A percentile compares a stretch with the other conserved stretches of the same genome.
Evolutionary conservation across 2,113 vertebrate species (phyloP).

Genomic region (Ascaphus truei): DNA sequence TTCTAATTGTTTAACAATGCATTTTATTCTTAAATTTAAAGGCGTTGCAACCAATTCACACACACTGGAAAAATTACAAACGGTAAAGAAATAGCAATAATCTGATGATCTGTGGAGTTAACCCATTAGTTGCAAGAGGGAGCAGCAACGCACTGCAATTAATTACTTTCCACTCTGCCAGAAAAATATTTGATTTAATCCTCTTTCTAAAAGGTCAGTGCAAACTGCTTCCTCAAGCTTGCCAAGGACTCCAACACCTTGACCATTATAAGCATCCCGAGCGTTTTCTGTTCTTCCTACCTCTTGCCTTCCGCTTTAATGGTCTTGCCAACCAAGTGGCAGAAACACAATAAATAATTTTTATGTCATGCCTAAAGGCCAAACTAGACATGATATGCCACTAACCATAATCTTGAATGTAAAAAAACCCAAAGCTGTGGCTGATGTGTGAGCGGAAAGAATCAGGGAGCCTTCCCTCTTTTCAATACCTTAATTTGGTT

Average conservation of each 20-base stretch:
- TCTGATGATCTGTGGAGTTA: too few species aligned
- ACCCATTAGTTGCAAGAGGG: too few species aligned
- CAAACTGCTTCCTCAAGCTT: not conserved
- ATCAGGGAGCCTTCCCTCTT: too few species aligned
- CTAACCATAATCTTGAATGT: not conserved
- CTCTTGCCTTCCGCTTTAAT: not conserved
- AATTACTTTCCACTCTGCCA: too few species aligned
- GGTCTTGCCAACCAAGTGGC: not conserved
- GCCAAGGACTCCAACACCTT: not conserved
- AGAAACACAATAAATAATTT: constrained; percentile 7
- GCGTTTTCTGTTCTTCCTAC: not conserved
- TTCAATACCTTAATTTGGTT: too few species aligned
- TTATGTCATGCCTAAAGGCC: constrained; percentile 8
- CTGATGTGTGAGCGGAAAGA: not conserved
- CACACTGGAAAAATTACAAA: too few species aligned
- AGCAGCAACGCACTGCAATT: too few species aligned
- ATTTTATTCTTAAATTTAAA: too few species aligned
- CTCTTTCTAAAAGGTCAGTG: constrained; percentile 14
- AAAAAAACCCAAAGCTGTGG: not conserved
- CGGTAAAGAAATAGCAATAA: too few species aligned
- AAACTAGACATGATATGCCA: not conserved
- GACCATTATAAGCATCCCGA: not conserved
- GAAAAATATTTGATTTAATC: too few species aligned
- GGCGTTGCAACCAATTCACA: too few species aligned
- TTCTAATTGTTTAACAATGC: too few species aligned